These are phyloP conservation scores for Lepidostoma basale DNA, from an alignment of 1,140 invertebrate species.

Conservation along the genomic window DNA sequence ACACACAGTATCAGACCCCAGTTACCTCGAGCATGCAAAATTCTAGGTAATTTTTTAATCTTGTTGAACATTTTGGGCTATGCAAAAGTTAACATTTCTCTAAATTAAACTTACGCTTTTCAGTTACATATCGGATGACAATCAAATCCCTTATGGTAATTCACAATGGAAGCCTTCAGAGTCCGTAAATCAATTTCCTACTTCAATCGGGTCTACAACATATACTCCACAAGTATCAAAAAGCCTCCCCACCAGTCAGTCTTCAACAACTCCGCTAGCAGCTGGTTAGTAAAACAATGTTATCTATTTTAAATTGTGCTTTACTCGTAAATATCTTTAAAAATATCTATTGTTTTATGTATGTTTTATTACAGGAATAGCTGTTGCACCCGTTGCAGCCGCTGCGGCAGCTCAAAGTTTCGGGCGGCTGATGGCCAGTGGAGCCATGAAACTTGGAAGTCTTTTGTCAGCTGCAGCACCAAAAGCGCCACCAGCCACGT, in stretches of 20 bases:
- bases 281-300: neutral
- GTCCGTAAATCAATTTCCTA: slow-evolving; percentile 21
- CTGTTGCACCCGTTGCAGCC: slow-evolving; percentile 46
- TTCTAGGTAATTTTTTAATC: slow-evolving; percentile 34
- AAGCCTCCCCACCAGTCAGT: slow-evolving; percentile 61
- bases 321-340: too few relatives aligned
- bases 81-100: too few relatives aligned
- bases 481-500: slow-evolving; percentile 47
- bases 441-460: slow-evolving; percentile 59
- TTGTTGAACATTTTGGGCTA: too few relatives aligned
- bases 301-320: too few relatives aligned
- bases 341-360: too few relatives aligned
- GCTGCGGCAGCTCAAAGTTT: slow-evolving; percentile 58
- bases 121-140: slow-evolving; percentile 43
- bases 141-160: slow-evolving; percentile 35
- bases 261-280: slow-evolving; percentile 54
- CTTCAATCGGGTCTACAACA: slow-evolving; percentile 5
- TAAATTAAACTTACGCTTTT: too few relatives aligned
- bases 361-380: slow-evolving; percentile 32
- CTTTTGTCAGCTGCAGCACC: slow-evolving; percentile 58
- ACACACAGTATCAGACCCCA: slow-evolving; percentile 40
- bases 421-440: slow-evolving; percentile 59
- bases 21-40: slow-evolving; percentile 41
- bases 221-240: slow-evolving; percentile 46
- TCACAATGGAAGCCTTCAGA: slow-evolving; percentile 35